phyloP scores from a whole-genome alignment of 1,140 invertebrate species.

The Branchinecta lindahli region DNA sequence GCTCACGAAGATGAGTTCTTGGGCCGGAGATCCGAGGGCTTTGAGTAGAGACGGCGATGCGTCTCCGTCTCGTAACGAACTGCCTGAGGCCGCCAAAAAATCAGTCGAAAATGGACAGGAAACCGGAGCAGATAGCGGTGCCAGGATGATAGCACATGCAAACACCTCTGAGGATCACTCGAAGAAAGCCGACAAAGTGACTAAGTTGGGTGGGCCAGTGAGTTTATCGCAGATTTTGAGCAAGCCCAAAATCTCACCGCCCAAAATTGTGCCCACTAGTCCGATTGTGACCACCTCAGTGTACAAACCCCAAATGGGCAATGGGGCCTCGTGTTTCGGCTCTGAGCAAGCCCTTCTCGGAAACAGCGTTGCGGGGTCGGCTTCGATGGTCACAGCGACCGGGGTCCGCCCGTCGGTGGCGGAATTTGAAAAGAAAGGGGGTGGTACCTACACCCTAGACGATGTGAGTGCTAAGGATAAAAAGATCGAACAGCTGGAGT shows the following conservation, averaged over 20 bases:
- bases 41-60: no score
- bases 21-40: no score
- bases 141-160: constrained; percentile 3
- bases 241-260: not conserved
- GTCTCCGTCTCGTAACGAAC: no score
- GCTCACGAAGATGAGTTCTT: no score
- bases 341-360: not conserved
- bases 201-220: not conserved
- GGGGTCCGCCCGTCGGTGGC: not conserved
- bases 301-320: constrained; percentile 7
- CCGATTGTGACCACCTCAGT: not conserved
- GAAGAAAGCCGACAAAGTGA: not conserved
- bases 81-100: not conserved
- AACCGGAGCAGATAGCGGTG: not conserved
- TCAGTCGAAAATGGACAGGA: constrained; percentile 8
- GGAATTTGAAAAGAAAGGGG: no score
- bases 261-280: not conserved
- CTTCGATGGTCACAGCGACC: not conserved
- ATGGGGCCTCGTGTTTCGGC: not conserved
- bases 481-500: not conserved
- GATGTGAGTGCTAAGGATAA: not conserved
- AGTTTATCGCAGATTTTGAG: constrained; percentile 6
- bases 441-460: no score
- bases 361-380: not conserved
- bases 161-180: not conserved